Percentiles rank a stretch among this genome's conserved stretches.
Evolutionary conservation across 2,888 invertebrate genomes (phyloP).

Genomic region (Xestia ashworthii): DNA sequence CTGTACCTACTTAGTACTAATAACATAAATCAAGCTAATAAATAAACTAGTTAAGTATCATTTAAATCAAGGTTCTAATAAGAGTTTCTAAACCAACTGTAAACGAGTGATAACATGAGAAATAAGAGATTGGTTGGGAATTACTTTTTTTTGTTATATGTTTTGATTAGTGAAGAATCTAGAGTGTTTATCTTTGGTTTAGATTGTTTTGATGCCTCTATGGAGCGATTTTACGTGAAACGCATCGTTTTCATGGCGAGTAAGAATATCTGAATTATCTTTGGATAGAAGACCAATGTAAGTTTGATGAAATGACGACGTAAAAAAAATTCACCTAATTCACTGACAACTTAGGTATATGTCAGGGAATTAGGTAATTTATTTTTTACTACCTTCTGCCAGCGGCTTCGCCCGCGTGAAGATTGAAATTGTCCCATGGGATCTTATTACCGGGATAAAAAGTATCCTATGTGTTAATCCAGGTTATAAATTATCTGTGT

Average conservation of each 20-base stretch:
- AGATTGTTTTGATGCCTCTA: background rate
- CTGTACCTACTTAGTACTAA: background rate
- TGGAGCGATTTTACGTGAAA: background rate
- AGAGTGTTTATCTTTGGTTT: background rate
- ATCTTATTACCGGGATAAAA: no score
- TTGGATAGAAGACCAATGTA: background rate
- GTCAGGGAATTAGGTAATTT: no score
- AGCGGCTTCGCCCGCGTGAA: no score
- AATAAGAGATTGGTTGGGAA: conserved; percentile 38
- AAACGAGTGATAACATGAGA: conserved; percentile 36
- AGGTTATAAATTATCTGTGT: no score
- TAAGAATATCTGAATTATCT: background rate
- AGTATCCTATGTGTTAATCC: no score
- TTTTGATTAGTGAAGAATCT: background rate
- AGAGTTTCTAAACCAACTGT: conserved; percentile 46
- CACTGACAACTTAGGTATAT: no score
- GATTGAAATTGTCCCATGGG: no score
- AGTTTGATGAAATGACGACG: background rate
- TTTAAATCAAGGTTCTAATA: conserved; percentile 10
- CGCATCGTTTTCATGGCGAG: background rate
- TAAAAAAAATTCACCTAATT: no score
- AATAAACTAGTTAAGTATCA: background rate
- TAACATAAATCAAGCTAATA: background rate
- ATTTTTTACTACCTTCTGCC: no score
- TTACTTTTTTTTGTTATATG: background rate